Conservation (phyloP, 2,797 vertebrate species). For the Labroides dimidiatus region DNA sequence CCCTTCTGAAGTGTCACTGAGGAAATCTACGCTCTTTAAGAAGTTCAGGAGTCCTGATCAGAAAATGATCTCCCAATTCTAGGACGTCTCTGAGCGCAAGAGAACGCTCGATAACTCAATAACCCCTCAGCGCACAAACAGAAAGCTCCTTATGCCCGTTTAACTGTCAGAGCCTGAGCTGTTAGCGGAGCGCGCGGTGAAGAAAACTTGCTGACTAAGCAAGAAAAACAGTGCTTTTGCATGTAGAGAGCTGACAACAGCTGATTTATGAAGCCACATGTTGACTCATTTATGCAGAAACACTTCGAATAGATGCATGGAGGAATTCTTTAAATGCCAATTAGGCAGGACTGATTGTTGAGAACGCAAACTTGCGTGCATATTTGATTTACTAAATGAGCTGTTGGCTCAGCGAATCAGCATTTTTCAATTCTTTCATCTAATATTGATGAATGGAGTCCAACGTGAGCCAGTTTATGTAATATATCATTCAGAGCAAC, state of each 20-base stretch:
- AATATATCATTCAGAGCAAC: slow-evolving; percentile 11
- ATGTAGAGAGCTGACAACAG: slow-evolving; percentile 30
- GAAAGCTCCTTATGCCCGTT: slow-evolving; percentile 31
- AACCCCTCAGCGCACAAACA: background rate
- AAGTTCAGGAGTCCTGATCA: slow-evolving; percentile 1
- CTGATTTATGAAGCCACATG: slow-evolving; percentile 43
- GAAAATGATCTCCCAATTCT: slow-evolving; percentile 2
- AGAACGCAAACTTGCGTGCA: slow-evolving; percentile 3
- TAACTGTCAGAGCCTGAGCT: slow-evolving; percentile 14
- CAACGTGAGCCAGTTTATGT: slow-evolving; percentile 1
- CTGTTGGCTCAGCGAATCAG: slow-evolving; percentile 23
- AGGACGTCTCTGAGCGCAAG: background rate
- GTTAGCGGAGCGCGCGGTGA: slow-evolving; percentile 25
- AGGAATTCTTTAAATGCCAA: slow-evolving; percentile 41
- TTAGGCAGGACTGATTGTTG: slow-evolving; percentile 41
- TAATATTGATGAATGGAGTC: slow-evolving; percentile 52
- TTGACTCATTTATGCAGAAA: slow-evolving; percentile 46
- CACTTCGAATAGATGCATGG: slow-evolving; percentile 31
- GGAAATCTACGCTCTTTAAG: background rate
- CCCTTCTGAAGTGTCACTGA: slow-evolving; percentile 21
- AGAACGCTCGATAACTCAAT: slow-evolving; percentile 23
- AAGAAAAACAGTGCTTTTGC: slow-evolving; percentile 6
- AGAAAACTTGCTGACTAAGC: slow-evolving; percentile 47
- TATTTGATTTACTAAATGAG: slow-evolving; percentile 49
- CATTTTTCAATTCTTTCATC: slow-evolving; percentile 40